A percentile compares a stretch with the other conserved stretches of the same genome.
These are phyloP conservation scores for Neoascia interrupta DNA, from an alignment of 2,888 invertebrate genomes.

Conservation along the genomic window DNA sequence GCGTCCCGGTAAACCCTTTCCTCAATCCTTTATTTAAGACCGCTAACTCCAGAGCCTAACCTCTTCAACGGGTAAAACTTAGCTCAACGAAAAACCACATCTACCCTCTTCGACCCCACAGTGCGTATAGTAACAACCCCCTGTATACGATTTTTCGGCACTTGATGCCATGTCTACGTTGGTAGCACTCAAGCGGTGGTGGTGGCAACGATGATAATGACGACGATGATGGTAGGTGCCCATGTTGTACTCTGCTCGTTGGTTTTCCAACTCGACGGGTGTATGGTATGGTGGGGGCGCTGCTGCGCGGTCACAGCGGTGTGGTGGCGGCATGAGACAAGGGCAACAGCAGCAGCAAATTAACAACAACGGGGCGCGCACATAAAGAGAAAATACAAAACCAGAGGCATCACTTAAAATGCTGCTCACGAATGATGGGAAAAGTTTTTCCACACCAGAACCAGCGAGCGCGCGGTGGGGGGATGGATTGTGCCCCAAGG, in stretches of 20 bases:
- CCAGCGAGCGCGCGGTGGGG: neutral
- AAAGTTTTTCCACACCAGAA: conserved; percentile 31
- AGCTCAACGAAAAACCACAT: neutral
- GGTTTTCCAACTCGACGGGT: conserved; percentile 45
- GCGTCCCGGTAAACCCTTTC: too few species aligned
- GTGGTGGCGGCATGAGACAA: neutral
- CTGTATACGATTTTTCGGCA: conserved; percentile 17
- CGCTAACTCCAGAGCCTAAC: too few species aligned
- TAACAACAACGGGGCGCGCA: conserved; percentile 59
- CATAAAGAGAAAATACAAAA: conserved; percentile 50
- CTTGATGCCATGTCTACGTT: conserved; percentile 51
- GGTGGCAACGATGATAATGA: conserved; percentile 23
- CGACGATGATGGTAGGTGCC: conserved; percentile 29
- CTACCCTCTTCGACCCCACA: conserved; percentile 17
- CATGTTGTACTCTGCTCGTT: conserved; percentile 33
- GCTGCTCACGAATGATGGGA: conserved; percentile 63
- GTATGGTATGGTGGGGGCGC: too few species aligned
- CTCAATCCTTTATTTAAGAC: too few species aligned
- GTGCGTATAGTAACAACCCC: neutral
- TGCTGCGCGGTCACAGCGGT: neutral
- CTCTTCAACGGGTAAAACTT: neutral
- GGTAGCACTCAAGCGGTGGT: conserved; percentile 6
- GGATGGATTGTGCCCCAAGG: conserved; percentile 4
- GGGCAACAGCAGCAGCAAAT: conserved; percentile 54
- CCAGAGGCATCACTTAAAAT: conserved; percentile 67